These are phyloP conservation scores for Lucinisca nassula DNA, from an alignment of 2,888 invertebrate species.

Conservation along the genomic window DNA sequence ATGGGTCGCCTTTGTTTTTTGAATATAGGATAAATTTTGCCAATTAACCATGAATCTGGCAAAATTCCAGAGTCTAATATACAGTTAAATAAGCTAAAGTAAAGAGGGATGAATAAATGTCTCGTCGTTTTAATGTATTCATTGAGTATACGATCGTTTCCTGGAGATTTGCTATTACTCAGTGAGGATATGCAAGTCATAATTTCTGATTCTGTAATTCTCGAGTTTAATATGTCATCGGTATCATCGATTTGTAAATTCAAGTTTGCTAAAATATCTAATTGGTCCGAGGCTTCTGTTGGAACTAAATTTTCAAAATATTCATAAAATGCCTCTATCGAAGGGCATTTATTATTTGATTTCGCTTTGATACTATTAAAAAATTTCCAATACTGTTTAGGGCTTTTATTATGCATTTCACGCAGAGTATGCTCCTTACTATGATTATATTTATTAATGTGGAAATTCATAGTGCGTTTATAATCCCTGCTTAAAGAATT, in stretches of 20 bases:
- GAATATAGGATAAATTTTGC: neutral
- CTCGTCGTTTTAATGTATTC: neutral
- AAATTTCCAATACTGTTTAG: neutral
- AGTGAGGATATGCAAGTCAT: neutral
- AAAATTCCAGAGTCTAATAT: neutral
- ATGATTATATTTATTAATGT: neutral
- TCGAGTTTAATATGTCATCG: neutral
- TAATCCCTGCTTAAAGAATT: neutral
- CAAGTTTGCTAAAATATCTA: neutral
- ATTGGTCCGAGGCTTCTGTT: neutral
- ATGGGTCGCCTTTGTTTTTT: slow-evolving; percentile 1
- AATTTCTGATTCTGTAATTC: neutral
- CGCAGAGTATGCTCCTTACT: neutral
- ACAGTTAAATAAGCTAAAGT: neutral
- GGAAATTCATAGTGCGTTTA: neutral
- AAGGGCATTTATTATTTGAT: neutral
- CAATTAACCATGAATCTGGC: neutral
- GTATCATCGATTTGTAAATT: neutral
- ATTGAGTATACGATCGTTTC: neutral
- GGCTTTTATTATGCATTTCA: neutral
- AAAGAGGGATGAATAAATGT: neutral
- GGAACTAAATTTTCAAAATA: neutral
- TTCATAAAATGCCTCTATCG: neutral
- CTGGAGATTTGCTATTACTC: neutral
- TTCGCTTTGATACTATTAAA: neutral